A percentile compares a stretch with the other conserved stretches of the same genome.
These are phyloP conservation scores for Apodemia duryi DNA, from an alignment of 2,888 invertebrate species.

Conservation along the genomic window DNA sequence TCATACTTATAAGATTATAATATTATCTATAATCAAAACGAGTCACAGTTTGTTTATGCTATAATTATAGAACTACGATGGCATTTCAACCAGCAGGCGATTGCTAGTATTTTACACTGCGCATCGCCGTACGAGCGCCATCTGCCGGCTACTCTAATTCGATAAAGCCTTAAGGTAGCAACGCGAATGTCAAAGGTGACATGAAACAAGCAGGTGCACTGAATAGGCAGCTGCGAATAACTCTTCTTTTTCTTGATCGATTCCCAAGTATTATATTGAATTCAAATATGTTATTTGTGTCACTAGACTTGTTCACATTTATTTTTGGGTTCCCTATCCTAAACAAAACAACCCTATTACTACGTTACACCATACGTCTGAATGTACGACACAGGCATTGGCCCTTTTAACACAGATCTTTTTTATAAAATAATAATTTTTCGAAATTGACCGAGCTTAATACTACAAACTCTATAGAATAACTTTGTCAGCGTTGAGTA, in stretches of 20 bases:
- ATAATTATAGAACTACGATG: too few species aligned
- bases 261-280: constrained; percentile 24
- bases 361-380: not conserved
- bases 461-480: too few species aligned
- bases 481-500: too few species aligned
- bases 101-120: not conserved
- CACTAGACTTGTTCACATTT: not conserved
- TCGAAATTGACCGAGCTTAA: too few species aligned
- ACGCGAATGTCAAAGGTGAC: constrained; percentile 66
- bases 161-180: constrained; percentile 17
- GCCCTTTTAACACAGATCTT: too few species aligned
- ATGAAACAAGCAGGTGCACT: constrained; percentile 52
- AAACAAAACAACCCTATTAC: not conserved
- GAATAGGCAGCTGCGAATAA: constrained; percentile 45
- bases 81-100: too few species aligned
- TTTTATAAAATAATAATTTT: too few species aligned
- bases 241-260: constrained; percentile 29
- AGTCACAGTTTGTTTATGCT: too few species aligned
- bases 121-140: not conserved
- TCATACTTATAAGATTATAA: too few species aligned
- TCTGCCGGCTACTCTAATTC: not conserved
- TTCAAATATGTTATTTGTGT: constrained; percentile 23
- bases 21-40: too few species aligned
- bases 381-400: too few species aligned
- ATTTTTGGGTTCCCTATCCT: not conserved